Base-by-base conservation (phyloP, 2,888 invertebrate species). In the Monoplex corrugatus region DNA sequence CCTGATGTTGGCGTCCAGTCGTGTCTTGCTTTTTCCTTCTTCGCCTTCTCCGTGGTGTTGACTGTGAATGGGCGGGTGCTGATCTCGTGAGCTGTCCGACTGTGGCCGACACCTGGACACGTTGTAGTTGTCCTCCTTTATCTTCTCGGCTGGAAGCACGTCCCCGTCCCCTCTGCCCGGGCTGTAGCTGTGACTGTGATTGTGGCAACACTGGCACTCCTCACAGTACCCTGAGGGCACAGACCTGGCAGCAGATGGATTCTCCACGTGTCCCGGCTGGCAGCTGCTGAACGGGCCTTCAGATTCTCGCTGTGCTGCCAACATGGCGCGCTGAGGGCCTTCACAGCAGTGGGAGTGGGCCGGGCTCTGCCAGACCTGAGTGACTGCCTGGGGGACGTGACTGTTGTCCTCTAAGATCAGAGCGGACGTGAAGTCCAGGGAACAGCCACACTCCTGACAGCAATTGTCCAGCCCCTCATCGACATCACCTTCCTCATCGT, bases 81-180 rank as follows among this genome's bases (percentile, higher is more conserved):
- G 6, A 28, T 68, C 38, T 85, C 82, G 83, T 38, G 75, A 3
- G 72, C 88, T 19, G 83, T 45, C 43, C 19, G 40, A 13, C 44
- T 75, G 35, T 43, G 35, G 23, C 45, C 75, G 75, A 45, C 87
- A 78, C 28, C 63, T 44, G 44, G 45, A 78, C 72, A 75, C 45
- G 45, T 87, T 72, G 87, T 44, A 45, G 75, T 78, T 63, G 10
- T 63, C 8, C 75, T 87, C 87, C 13, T 50, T 38, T 23, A 57
- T 84, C 38, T 23, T 84, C 19, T 19, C 23, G 43, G 38, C 86
- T 2, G 68, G 43, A 32, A 43, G 10, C 40, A 86, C 86, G 43
- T 86, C 86, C 2, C 68, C 86, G n/a, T 68, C 86, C n/a, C 86
- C 68, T 84, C 86, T 63, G 28, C 43, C 86, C 28, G 86, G 40